These are phyloP conservation scores for Zapus hudsonius DNA, from an alignment of 2,113 vertebrate species.

Conservation along the genomic window DNA sequence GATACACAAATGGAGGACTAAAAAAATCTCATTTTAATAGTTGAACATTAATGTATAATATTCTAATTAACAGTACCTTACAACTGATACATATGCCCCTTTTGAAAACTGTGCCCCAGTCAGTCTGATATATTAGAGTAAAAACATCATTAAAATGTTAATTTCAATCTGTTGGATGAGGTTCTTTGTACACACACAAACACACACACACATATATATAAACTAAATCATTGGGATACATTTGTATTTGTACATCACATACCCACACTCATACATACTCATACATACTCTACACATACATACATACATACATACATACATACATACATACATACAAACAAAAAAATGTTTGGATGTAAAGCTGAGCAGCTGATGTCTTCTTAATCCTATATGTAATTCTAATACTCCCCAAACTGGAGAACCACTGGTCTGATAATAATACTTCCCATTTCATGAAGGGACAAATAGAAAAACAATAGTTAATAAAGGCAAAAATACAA, in stretches of 20 bases:
- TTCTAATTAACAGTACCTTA: not conserved
- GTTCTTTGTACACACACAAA: not conserved
- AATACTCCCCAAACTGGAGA: not conserved
- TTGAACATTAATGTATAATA: not conserved
- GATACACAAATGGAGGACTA: not conserved
- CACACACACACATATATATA: not conserved
- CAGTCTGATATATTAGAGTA: not conserved
- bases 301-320: not conserved
- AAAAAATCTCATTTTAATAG: not conserved
- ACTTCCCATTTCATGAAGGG: not conserved
- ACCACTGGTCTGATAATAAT: not conserved
- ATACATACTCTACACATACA: not conserved
- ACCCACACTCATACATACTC: not conserved
- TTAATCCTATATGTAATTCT: not conserved
- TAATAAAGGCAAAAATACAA: not conserved
- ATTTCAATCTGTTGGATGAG: not conserved
- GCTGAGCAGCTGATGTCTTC: not conserved
- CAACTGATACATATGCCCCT: not conserved
- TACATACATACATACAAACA: too few species aligned
- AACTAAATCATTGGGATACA: not conserved
- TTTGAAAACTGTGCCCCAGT: not conserved
- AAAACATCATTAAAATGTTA: constrained; percentile 20
- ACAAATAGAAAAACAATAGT: not conserved
- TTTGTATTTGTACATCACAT: not conserved
- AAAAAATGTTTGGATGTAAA: not conserved